Conservation (phyloP, 2,113 vertebrate species). For the Odontesthes bonariensis region DNA sequence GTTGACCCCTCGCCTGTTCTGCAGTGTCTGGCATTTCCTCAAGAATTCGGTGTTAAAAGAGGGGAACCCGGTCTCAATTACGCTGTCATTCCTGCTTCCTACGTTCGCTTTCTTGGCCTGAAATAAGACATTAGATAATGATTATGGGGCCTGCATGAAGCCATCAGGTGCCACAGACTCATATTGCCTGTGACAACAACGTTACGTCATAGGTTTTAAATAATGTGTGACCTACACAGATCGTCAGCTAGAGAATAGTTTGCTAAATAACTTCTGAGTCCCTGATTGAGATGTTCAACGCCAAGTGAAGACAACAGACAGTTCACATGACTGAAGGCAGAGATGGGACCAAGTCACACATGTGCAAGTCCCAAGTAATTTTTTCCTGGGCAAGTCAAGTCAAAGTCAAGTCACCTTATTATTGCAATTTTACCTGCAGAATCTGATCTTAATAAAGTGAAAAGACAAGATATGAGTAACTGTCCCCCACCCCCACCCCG, state of each 20-base stretch:
- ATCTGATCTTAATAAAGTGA: no score
- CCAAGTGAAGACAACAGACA: background rate
- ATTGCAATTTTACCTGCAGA: no score
- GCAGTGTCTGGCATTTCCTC: conserved; percentile 45
- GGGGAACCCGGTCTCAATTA: conserved; percentile 48
- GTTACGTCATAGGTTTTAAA: background rate
- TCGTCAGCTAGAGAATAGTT: no score
- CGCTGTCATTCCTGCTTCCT: conserved; percentile 14
- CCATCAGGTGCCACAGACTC: conserved; percentile 19
- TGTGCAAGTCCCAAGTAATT: no score
- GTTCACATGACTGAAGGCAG: background rate
- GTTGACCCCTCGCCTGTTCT: conserved; percentile 13
- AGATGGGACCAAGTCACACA: no score
- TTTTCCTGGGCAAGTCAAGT: no score
- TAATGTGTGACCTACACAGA: background rate
- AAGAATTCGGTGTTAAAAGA: conserved; percentile 46
- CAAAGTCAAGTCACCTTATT: no score
- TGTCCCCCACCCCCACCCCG: no score
- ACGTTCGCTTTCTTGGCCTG: background rate
- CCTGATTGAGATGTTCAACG: conserved; percentile 2
- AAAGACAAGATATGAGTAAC: no score
- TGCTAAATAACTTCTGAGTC: background rate
- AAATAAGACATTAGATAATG: conserved; percentile 19
- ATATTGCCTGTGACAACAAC: conserved; percentile 19
- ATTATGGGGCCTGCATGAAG: conserved; percentile 17